These are phyloP conservation scores for Thelaira solivaga DNA, from an alignment of 2,888 invertebrate genomes.

Conservation along the genomic window DNA sequence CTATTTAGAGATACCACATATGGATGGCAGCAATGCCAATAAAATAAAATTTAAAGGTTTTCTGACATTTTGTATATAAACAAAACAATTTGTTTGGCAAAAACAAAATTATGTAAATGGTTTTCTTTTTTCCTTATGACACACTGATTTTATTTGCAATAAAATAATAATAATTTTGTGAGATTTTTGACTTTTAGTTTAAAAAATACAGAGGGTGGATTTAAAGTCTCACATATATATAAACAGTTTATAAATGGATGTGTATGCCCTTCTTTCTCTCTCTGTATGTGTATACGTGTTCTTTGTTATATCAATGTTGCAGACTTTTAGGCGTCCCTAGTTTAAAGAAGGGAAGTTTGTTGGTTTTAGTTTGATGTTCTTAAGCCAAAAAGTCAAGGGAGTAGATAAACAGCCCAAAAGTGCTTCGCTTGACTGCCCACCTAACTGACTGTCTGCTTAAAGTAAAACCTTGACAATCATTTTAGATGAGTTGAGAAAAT, in stretches of 20 bases:
- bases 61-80: slow-evolving; percentile 5
- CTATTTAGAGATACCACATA: too few species aligned
- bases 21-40: slow-evolving; percentile 44
- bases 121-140: too few species aligned
- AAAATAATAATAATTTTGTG: too few species aligned
- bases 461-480: slow-evolving; percentile 56
- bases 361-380: slow-evolving; percentile 12
- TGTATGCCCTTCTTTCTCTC: too few species aligned
- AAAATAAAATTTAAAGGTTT: background rate
- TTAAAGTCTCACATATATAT: background rate
- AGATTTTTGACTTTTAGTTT: background rate
- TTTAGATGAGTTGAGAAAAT: slow-evolving; percentile 6
- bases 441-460: slow-evolving; percentile 13
- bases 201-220: slow-evolving; percentile 15
- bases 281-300: background rate
- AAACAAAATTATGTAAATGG: too few species aligned
- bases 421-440: too few species aligned
- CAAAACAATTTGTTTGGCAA: slow-evolving; percentile 18
- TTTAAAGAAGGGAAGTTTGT: background rate
- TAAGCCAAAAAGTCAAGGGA: slow-evolving; percentile 54
- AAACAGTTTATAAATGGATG: background rate
- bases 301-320: slow-evolving; percentile 20
- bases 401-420: slow-evolving; percentile 19
- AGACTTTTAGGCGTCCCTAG: slow-evolving; percentile 47
- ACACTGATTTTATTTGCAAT: slow-evolving; percentile 19